phyloP scores from a whole-genome alignment of 2,888 invertebrate species.

The Pediacus dermestoides region DNA sequence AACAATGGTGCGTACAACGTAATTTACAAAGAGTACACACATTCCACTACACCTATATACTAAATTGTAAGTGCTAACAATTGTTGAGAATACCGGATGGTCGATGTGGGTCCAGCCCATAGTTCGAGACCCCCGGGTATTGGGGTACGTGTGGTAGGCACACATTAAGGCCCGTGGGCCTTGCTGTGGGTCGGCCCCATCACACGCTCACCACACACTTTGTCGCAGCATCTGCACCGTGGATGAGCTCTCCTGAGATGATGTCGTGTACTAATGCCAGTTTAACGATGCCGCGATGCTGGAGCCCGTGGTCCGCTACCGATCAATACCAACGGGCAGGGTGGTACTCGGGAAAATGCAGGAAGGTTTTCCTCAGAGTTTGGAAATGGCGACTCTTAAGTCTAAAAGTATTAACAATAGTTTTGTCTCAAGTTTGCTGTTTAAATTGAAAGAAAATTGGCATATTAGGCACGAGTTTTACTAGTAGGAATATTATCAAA shows the following conservation, averaged over 20 bases:
- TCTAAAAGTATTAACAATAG: too few relatives aligned
- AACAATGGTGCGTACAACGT: too few relatives aligned
- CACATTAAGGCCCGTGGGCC: conserved; percentile 41
- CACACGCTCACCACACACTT: conserved; percentile 13
- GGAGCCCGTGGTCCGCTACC: conserved; percentile 32
- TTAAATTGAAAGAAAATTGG: too few relatives aligned
- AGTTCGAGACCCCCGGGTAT: conserved; percentile 44
- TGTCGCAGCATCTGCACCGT: background rate
- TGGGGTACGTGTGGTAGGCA: conserved; percentile 50
- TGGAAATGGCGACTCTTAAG: too few relatives aligned
- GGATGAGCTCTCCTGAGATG: conserved; percentile 30
- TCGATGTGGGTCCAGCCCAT: conserved; percentile 46
- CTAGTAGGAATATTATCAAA: too few relatives aligned
- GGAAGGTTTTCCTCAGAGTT: conserved; percentile 2
- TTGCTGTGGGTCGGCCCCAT: conserved; percentile 6
- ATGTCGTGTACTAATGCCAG: conserved; percentile 37
- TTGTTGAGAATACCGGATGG: conserved; percentile 25
- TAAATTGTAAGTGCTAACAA: conserved; percentile 25
- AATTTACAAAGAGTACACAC: too few relatives aligned
- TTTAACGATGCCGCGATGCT: conserved; percentile 34
- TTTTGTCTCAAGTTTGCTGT: too few relatives aligned
- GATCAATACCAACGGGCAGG: conserved; percentile 39
- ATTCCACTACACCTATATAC: conserved; percentile 22
- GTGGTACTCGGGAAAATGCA: conserved; percentile 12
- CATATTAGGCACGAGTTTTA: too few relatives aligned